Base-by-base conservation (phyloP, 2,888 invertebrate species). In the Pycnomerus fuliginosus region DNA sequence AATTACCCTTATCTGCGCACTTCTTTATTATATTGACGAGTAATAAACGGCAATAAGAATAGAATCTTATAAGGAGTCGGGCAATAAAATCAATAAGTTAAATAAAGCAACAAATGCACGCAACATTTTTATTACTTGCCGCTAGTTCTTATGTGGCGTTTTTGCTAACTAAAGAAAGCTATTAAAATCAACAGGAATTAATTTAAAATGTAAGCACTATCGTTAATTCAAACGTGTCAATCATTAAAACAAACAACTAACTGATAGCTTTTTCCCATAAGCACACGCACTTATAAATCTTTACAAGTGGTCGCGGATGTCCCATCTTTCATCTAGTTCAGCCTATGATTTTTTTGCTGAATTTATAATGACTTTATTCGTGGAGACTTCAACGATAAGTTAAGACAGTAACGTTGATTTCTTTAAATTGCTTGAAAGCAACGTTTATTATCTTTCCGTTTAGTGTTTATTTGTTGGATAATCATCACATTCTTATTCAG, bases 71-170 rank as follows among this genome's bases (percentile, higher is more conserved):
- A 47, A 42, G 37, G 38, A 25, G 37, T 17, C 30, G 39, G 31
- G 33, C 47, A 47, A 47, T 38, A 38, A 47, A 39, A 47, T 41
- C 45, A 45, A 45, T 45, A 36, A 41, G 36, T 40, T 45, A 43
- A 41, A 47, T 47, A 43, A 37, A 43, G 27, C 37, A 33, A 33
- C 38, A 38, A 47, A 38, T 16, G 34, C 38, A 36, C 30, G 39
- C 35, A 35, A 45, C 35, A 32, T 35, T 41, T 45, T 45, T 45
- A 40, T 31, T 37, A 12, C 25, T 20, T 15, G 36, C 30, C 32
- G 31, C 38, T 11, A 8, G 27, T 32, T 36, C 41, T 37, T 42
- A 32, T 38, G 22, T 16, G 15, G 24, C 10, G 25, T 12, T 35
- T 29, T 23, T 27, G 16, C 27, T 28, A 22, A 22, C 20, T 16